phyloP scores from a whole-genome alignment of 2,113 vertebrate species.

The Pungitius pungitius region DNA sequence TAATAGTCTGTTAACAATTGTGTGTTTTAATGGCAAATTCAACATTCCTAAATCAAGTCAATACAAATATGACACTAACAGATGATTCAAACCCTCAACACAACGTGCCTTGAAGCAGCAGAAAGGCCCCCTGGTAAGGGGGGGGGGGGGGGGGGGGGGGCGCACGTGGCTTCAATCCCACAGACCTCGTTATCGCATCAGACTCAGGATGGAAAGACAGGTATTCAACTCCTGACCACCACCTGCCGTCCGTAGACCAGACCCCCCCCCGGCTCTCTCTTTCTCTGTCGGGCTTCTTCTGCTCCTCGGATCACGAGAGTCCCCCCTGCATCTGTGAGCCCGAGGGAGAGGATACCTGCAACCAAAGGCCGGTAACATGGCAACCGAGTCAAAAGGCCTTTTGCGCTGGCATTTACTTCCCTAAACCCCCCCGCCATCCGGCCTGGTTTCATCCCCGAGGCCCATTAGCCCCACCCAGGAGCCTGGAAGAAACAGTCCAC shows the following conservation, averaged over 20 bases:
- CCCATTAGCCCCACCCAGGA: constrained; percentile 57
- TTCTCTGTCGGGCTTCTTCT: constrained; percentile 25
- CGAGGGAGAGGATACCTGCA: constrained; percentile 72
- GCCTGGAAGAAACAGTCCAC: no score
- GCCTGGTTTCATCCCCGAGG: constrained; percentile 63
- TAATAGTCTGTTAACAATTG: no score
- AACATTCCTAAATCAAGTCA: constrained; percentile 27
- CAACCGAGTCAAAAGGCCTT: constrained; percentile 76
- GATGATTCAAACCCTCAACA: constrained; percentile 16
- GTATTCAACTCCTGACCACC: constrained; percentile 52
- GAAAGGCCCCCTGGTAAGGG: constrained; percentile 27
- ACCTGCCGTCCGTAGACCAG: constrained; percentile 43
- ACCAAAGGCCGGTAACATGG: constrained; percentile 75
- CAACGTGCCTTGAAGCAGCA: constrained; percentile 42
- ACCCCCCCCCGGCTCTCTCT: not conserved
- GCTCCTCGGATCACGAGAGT: constrained; percentile 36
- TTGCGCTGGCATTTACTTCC: constrained; percentile 77
- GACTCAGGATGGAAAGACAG: constrained; percentile 54
- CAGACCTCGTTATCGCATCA: constrained; percentile 63
- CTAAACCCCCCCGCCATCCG: constrained; percentile 28
- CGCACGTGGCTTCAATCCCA: constrained; percentile 39
- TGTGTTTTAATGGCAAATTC: constrained; percentile 26
- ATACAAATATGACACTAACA: constrained; percentile 40
- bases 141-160: not conserved
- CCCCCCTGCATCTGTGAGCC: constrained; percentile 48